Base-by-base conservation (phyloP, 2,888 invertebrate genomes). In the Brachyptera risi region DNA sequence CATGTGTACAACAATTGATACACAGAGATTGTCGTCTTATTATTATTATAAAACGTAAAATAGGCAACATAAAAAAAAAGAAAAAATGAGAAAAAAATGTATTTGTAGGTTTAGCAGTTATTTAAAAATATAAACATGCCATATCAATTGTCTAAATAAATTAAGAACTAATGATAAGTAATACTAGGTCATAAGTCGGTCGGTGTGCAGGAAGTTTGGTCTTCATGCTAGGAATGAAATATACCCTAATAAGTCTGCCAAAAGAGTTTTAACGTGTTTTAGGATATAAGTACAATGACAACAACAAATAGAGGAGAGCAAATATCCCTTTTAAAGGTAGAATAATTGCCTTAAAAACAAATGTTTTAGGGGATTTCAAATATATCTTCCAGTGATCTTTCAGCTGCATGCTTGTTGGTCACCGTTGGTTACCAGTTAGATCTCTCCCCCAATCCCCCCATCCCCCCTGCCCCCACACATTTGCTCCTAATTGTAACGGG, bases 1-100 rank as follows among this genome's bases (percentile, higher is more conserved):
- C 84, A 83, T 83, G 83, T 84, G 84, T 83, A 31, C 51, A 60
- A 56, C 42, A 58, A 61, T 19, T 44, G 11, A 44, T n/a, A 17
- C n/a, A 44, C 44, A 44, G 11, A 44, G 44, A 44, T 44, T 37
- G 54, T 35, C 54, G 17, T 54, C 11, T 31, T 31, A 11, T 42
- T 42, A 42, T 17, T 3, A 21, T 42, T 17, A 42, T 9, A 19
- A 7, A 11, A 7, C 19, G 15, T 7, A 21, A 42, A 2, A 40
- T 11, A 11, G 5, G 35, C 13, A 3, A 17, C n/a, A 42, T 57
- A 59, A 58, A 58, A 51, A 60, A 56, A 31, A 17, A 40, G 49
- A 60, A 62, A 61, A 65, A 61, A 24, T 51, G 47, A 59, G 51
- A 60, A 62, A 60, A 63, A 57, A 61, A 58, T 59, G 61, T 42